phyloP scores from a whole-genome alignment of 2,113 vertebrate genomes.

The Aldabrachelys gigantea region DNA sequence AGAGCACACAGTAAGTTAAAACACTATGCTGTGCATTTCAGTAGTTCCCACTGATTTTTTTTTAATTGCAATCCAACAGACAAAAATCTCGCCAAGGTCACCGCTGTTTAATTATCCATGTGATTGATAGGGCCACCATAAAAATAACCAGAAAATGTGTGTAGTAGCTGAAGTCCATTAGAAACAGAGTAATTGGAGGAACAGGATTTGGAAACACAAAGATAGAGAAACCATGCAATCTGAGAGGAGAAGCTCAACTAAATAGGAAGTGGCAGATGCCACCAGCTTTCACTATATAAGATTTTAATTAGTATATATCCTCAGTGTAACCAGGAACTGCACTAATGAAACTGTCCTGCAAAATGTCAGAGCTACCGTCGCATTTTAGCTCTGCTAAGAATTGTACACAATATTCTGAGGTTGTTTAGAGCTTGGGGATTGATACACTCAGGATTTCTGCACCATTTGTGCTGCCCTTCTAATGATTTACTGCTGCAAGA shows the following conservation, averaged over 20 bases:
- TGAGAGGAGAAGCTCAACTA: not conserved
- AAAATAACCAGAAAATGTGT: not conserved
- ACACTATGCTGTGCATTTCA: constrained; percentile 21
- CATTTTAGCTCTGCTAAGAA: not conserved
- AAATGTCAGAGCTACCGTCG: not conserved
- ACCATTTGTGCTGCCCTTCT: not conserved
- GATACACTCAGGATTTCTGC: not conserved
- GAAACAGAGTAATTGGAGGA: not conserved
- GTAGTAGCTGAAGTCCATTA: not conserved
- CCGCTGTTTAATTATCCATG: not conserved
- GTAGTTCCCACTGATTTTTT: not conserved
- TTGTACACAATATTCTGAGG: not conserved
- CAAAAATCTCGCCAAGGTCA: constrained; percentile 38
- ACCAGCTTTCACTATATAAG: constrained; percentile 19
- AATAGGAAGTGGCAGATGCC: constrained; percentile 14
- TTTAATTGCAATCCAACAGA: constrained; percentile 22
- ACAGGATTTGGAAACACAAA: not conserved
- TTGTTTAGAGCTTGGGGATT: not conserved
- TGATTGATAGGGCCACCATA: constrained; percentile 17
- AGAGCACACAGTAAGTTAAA: not conserved
- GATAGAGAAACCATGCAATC: not conserved
- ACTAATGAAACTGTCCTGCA: not conserved
- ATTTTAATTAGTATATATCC: constrained; percentile 18
- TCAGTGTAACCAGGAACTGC: not conserved
- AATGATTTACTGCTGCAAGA: not conserved